Evolutionary conservation across 2,113 vertebrate species (phyloP).

Genomic region (Neolamprologus cancellatus): DNA sequence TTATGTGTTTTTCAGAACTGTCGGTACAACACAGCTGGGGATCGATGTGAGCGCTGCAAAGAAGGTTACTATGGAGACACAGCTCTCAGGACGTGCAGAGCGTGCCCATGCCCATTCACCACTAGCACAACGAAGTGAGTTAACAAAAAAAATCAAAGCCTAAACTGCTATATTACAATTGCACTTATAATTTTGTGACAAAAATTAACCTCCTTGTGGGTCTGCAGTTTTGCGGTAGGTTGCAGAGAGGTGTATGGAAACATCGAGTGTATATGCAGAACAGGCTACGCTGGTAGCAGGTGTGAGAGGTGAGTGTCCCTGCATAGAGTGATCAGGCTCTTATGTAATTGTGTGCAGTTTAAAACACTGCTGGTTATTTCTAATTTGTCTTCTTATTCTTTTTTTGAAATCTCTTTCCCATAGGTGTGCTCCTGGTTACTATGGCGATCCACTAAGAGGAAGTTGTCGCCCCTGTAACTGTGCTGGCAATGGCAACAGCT

Average conservation of each 20-base stretch:
- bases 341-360: not conserved
- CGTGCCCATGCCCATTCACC: slow-evolving; percentile 80
- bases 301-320: slow-evolving; percentile 79
- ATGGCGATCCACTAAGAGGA: slow-evolving; percentile 83
- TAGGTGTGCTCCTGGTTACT: slow-evolving; percentile 92
- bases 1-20: slow-evolving; percentile 76
- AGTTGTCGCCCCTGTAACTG: slow-evolving; percentile 85
- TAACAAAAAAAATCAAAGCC: not conserved
- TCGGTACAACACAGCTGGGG: slow-evolving; percentile 80
- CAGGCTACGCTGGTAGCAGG: slow-evolving; percentile 78
- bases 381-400: not conserved
- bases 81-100: slow-evolving; percentile 68
- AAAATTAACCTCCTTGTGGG: not conserved
- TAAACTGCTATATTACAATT: not conserved
- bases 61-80: slow-evolving; percentile 83
- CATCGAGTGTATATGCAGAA: slow-evolving; percentile 81
- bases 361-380: not conserved
- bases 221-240: slow-evolving; percentile 81
- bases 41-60: slow-evolving; percentile 84
- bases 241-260: slow-evolving; percentile 74
- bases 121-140: slow-evolving; percentile 76
- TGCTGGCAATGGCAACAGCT: slow-evolving; percentile 77
- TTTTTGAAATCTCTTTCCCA: not conserved
- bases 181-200: not conserved
- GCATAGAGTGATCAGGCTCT: not conserved